These are phyloP conservation scores for Chloroclysta siterata DNA, from an alignment of 2,888 invertebrate species.

Conservation along the genomic window DNA sequence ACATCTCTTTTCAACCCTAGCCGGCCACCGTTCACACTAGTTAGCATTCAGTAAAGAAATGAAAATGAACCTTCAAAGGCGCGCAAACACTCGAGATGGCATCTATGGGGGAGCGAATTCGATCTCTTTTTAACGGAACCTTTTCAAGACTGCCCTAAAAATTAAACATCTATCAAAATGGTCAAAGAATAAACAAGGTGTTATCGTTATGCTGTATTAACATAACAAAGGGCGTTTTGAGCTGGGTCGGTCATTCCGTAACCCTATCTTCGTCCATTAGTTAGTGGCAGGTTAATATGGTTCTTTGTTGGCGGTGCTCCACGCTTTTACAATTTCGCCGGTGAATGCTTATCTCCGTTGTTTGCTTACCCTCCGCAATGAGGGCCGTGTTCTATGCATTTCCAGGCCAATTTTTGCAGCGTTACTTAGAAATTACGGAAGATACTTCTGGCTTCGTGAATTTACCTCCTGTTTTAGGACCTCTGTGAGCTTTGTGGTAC, in stretches of 20 bases:
- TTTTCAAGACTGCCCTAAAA: slow-evolving; percentile 34
- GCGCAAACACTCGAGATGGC: slow-evolving; percentile 60
- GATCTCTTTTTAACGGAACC: slow-evolving; percentile 57
- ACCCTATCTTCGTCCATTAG: slow-evolving; percentile 77
- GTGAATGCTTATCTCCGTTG: slow-evolving; percentile 80
- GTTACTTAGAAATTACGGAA: slow-evolving; percentile 71
- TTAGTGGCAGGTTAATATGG: slow-evolving; percentile 79
- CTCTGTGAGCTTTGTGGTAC: slow-evolving; percentile 38
- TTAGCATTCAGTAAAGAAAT: slow-evolving; percentile 65
- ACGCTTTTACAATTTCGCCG: slow-evolving; percentile 73
- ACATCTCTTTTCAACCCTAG: slow-evolving; percentile 75
- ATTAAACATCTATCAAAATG: slow-evolving; percentile 45
- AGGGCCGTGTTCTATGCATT: slow-evolving; percentile 53
- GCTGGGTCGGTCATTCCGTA: slow-evolving; percentile 59
- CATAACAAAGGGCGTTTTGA: slow-evolving; percentile 63
- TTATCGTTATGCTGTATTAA: slow-evolving; percentile 60
- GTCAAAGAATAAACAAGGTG: slow-evolving; percentile 49
- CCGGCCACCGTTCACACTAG: slow-evolving; percentile 68
- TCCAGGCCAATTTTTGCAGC: slow-evolving; percentile 69
- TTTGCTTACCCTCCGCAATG: slow-evolving; percentile 69
- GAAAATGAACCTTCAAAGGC: slow-evolving; percentile 67
- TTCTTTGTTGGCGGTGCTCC: slow-evolving; percentile 71
- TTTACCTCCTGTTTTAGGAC: slow-evolving; percentile 49
- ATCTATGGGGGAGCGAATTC: slow-evolving; percentile 68
- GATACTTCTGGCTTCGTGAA: slow-evolving; percentile 49